Percentiles rank a stretch among this genome's conserved stretches.
Conservation (phyloP, 2,113 vertebrate species). For the Accipiter cooperii region DNA sequence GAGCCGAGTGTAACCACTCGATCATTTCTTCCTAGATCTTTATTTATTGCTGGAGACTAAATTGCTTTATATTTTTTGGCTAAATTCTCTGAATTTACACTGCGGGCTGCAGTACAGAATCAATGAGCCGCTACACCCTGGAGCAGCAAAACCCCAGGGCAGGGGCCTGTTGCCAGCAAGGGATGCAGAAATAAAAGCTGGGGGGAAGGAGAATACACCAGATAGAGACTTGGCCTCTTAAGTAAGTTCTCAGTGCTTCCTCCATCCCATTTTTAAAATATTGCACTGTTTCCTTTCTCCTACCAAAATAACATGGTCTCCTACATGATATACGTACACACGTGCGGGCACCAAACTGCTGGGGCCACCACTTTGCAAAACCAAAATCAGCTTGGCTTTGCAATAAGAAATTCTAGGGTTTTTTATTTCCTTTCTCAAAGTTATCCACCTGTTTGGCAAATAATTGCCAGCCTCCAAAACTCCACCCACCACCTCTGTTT, state of each 20-base stretch:
- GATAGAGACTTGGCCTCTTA: neutral
- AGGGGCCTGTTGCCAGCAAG: neutral
- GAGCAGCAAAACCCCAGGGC: neutral
- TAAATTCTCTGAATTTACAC: neutral
- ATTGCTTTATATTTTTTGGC: neutral
- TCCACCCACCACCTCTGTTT: neutral
- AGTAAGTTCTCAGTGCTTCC: neutral
- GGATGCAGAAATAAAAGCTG: neutral
- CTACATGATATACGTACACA: rapidly evolving
- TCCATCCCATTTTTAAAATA: neutral
- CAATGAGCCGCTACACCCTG: neutral
- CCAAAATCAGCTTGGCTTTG: neutral
- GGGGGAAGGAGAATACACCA: rapidly evolving
- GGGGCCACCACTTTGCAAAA: neutral
- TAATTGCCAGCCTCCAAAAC: neutral
- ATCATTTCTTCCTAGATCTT: neutral
- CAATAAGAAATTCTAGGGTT: neutral
- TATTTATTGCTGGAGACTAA: neutral
- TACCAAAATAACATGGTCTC: neutral
- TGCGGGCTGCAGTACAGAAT: rapidly evolving
- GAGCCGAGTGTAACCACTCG: rapidly evolving
- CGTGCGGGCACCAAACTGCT: neutral
- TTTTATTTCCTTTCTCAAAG: neutral
- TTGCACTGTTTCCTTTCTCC: neutral
- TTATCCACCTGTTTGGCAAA: neutral